A percentile compares a stretch with the other conserved stretches of the same genome.
Conservation (phyloP, 92 coral and sea anemone genomes). For the Epizoanthus scotinus region DNA sequence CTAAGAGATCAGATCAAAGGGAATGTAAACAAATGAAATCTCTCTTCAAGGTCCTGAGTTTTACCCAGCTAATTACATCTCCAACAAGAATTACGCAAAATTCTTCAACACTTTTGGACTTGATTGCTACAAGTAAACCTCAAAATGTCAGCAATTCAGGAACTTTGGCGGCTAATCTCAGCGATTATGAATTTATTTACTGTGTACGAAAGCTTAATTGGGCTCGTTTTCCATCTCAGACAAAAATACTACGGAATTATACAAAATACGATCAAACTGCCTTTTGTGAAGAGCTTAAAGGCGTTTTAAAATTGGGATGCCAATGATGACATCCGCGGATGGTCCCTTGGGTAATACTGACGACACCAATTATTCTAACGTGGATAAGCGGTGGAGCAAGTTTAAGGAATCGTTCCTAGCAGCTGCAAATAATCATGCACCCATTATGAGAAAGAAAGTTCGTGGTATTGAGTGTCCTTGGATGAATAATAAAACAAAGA, state of each 20-base stretch:
- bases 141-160: slow-evolving; percentile 21
- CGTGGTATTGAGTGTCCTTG: slow-evolving; percentile 44
- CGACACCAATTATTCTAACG: neutral
- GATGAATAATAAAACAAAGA: slow-evolving; percentile 42
- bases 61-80: slow-evolving; percentile 17
- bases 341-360: neutral
- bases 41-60: slow-evolving; percentile 11
- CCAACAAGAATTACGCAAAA: slow-evolving; percentile 19
- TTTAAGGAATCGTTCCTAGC: slow-evolving; percentile 17
- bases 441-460: slow-evolving; percentile 5
- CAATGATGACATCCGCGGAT: neutral
- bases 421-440: slow-evolving; percentile 2
- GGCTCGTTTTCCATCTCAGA: slow-evolving; percentile 3
- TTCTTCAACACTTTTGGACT: slow-evolving; percentile 11
- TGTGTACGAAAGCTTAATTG: slow-evolving; percentile 38
- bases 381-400: slow-evolving; percentile 22
- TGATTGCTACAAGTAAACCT: slow-evolving; percentile 26
- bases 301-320: slow-evolving; percentile 1
- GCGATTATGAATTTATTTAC: slow-evolving; percentile 31
- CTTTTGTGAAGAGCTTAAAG: slow-evolving; percentile 1
- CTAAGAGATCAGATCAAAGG: neutral
- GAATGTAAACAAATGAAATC: slow-evolving; percentile 46
- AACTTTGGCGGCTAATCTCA: neutral
- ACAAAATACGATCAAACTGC: neutral
- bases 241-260: slow-evolving; percentile 7